phyloP scores from a whole-genome alignment of 1,140 invertebrate genomes.

The Dufourea novaeangliae region DNA sequence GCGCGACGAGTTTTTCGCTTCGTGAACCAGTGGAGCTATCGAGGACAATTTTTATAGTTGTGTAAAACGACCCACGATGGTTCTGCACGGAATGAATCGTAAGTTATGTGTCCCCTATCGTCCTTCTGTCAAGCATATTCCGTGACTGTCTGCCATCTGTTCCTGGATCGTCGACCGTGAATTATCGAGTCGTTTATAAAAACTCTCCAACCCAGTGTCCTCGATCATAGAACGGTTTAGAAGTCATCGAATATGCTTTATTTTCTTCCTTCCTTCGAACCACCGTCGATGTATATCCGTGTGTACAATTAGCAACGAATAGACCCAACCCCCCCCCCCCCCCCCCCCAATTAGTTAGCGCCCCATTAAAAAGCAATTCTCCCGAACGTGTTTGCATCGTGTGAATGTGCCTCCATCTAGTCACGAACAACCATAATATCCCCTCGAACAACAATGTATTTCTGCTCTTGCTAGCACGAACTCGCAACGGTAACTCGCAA shows the following conservation, averaged over 20 bases:
- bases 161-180: not conserved
- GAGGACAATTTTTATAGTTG: slow-evolving; percentile 62
- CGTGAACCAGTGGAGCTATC: slow-evolving; percentile 56
- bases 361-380: not conserved
- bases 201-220: not conserved
- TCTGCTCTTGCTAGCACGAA: too few species aligned
- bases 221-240: not conserved
- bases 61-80: slow-evolving; percentile 73
- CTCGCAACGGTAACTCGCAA: too few species aligned
- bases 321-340: too few species aligned
- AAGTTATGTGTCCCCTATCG: slow-evolving; percentile 70
- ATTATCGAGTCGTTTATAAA: too few species aligned
- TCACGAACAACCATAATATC: too few species aligned
- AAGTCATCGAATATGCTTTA: slow-evolving; percentile 37
- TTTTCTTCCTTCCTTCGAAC: slow-evolving; percentile 2
- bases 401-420: not conserved
- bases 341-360: not conserved
- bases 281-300: not conserved
- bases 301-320: not conserved
- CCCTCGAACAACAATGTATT: too few species aligned
- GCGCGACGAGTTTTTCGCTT: slow-evolving; percentile 53
- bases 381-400: not conserved
- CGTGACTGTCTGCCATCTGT: slow-evolving; percentile 22
- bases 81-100: slow-evolving; percentile 80
- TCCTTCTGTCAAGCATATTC: slow-evolving; percentile 43